Percentiles rank a stretch among this genome's conserved stretches.
Conservation (phyloP, 1,140 invertebrate species). For the Procambarus virginalis region DNA sequence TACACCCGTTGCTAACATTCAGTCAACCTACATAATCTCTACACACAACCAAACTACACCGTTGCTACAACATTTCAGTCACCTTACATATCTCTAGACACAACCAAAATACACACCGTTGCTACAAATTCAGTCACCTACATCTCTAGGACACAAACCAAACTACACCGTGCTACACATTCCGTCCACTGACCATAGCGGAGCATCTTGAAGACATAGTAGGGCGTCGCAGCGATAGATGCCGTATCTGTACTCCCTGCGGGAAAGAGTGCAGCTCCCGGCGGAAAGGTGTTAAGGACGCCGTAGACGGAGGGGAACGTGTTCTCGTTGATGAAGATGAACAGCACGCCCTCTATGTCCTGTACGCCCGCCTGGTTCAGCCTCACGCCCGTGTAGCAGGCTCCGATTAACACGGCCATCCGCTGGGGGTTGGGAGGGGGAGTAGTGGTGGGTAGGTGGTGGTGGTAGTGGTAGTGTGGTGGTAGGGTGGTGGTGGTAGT, state of each 20-base stretch:
- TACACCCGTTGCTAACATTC: too few relatives aligned
- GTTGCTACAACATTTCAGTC: too few relatives aligned
- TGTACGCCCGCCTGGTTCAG: conserved; percentile 86
- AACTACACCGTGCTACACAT: background rate
- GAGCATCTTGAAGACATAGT: conserved; percentile 84
- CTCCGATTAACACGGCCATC: conserved; percentile 83
- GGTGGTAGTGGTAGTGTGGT: too few relatives aligned
- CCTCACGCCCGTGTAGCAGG: conserved; percentile 82
- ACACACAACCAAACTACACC: background rate
- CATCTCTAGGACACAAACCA: background rate
- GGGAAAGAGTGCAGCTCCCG: conserved; percentile 81
- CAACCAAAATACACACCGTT: too few relatives aligned
- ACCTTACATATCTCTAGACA: too few relatives aligned
- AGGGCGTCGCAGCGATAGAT: conserved; percentile 82
- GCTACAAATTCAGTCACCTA: background rate
- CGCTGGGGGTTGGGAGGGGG: conserved; percentile 74
- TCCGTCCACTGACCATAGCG: conserved; percentile 79
- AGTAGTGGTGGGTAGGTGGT: too few relatives aligned
- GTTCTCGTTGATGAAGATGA: conserved; percentile 89
- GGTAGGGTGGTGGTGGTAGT: too few relatives aligned
- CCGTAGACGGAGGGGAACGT: conserved; percentile 90
- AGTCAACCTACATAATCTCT: too few relatives aligned
- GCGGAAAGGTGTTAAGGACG: conserved; percentile 85
- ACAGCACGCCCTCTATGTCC: conserved; percentile 86
- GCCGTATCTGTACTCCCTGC: conserved; percentile 85